Base-by-base conservation (phyloP, 2,797 vertebrate genomes). In the Pampus argenteus region DNA sequence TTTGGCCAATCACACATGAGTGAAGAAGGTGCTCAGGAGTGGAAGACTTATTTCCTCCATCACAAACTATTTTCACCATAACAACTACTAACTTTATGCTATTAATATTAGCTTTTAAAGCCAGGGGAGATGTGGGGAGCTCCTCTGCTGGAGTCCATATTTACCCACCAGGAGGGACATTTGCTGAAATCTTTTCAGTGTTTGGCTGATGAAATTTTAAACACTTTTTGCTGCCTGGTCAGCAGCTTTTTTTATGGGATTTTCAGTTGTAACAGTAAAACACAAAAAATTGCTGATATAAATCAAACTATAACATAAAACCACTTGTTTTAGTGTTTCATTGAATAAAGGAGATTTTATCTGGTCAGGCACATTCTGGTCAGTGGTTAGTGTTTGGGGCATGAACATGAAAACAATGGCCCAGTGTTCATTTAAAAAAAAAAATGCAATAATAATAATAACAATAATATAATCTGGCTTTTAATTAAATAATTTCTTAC, bases 191-290 rank as follows among this genome's bases (percentile, higher is more conserved):
- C n/a, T n/a, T n/a, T n/a, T n/a, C n/a, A n/a, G n/a, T n/a, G n/a
- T 80, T 78, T 77, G 74, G 80, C 66, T 83, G 57, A 88, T 85
- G 75, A 74, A 66, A 76, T 66, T 78, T 78, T 63, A 55, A 79
- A 78, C 65, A 83, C n/a, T n/a, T 80, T 74, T 67, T 59, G 55
- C 72, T 74, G 74, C 70, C 42, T 25, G 55, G 71, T 88, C 85
- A 86, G 81, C 78, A 76, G 74, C 51, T 87, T 81, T 89, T 80
- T 89, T 80, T 83, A 84, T 83, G 61, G 64, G 58, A 70, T 57
- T 52, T 76, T 83, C 49, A 52, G 71, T 40, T 71, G 36, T 62
- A 70, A 80, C 64, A 82, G 62, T 84, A 78, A 89, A 86, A 77
- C 57, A 69, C 28, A 65, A 67, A 69, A 81, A 82, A 82, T 78